Percentiles rank a stretch among this genome's conserved stretches.
Evolutionary conservation across 2,113 vertebrate species (phyloP).

Genomic region (Aramus guarauna): DNA sequence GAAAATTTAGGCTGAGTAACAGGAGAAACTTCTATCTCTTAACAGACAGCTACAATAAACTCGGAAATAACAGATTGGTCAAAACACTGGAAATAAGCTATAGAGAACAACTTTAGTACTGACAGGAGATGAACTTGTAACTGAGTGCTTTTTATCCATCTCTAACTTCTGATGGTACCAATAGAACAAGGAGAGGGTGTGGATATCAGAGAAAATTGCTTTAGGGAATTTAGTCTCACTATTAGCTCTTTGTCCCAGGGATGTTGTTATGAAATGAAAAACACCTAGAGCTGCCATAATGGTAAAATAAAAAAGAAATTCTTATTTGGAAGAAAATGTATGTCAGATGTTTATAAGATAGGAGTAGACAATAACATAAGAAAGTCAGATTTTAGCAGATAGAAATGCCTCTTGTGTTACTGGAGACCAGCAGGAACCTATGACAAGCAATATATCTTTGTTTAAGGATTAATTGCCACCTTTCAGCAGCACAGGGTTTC

Average conservation of each 20-base stretch:
- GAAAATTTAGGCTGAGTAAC: not conserved
- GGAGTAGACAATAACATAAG: not conserved
- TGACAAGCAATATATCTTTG: not conserved
- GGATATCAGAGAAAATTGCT: slow-evolving; percentile 36
- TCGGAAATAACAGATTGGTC: not conserved
- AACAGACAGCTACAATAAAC: not conserved
- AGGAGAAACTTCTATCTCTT: not conserved
- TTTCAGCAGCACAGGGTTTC: not conserved
- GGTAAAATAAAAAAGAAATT: not conserved
- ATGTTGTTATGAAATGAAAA: slow-evolving; percentile 3
- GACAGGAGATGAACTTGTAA: not conserved
- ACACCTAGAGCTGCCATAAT: not conserved
- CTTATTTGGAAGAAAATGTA: not conserved
- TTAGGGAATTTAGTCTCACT: slow-evolving; percentile 10
- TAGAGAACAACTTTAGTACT: not conserved
- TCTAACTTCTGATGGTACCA: not conserved
- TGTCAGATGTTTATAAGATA: not conserved
- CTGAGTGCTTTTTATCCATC: not conserved
- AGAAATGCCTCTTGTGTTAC: not conserved
- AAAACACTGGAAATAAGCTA: not conserved
- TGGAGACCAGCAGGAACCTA: not conserved
- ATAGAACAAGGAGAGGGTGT: not conserved
- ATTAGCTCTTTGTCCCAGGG: not conserved
- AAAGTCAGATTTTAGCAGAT: not conserved
- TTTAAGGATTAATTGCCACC: slow-evolving; percentile 17